Percentiles rank a stretch among this genome's conserved stretches.
phyloP scores from a whole-genome alignment of 2,888 invertebrate genomes.

The Balanococcus diminutus region DNA sequence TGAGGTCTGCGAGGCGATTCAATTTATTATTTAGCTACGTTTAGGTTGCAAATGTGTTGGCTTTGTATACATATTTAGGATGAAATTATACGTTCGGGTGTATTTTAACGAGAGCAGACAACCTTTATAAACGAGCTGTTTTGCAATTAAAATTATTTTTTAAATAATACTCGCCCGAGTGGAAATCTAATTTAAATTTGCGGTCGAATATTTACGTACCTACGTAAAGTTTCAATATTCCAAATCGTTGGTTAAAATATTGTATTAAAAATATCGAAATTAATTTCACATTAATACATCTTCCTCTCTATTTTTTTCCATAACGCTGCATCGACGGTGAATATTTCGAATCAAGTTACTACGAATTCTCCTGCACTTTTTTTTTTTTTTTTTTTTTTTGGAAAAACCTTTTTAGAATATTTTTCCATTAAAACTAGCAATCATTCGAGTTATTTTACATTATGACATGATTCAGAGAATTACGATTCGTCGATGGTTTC shows the following conservation, averaged over 20 bases:
- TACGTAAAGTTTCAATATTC: slow-evolving; percentile 1
- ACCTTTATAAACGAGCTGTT: background rate
- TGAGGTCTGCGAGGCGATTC: background rate
- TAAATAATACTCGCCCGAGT: background rate
- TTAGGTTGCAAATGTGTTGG: background rate
- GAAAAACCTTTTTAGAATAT: slow-evolving; percentile 9
- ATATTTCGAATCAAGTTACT: background rate
- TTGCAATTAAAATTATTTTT: background rate
- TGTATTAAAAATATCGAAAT: background rate
- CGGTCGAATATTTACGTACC: background rate
- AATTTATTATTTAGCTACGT: background rate
- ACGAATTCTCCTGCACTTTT: no score
- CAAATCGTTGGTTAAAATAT: background rate
- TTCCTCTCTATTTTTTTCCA: background rate
- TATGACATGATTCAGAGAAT: slow-evolving; percentile 3
- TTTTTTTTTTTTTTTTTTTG: background rate
- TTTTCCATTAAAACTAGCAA: slow-evolving; percentile 13
- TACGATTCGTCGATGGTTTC: background rate
- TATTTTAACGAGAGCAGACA: background rate
- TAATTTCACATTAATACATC: slow-evolving; percentile 8
- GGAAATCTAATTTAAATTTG: slow-evolving; percentile 7
- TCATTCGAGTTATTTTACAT: slow-evolving; percentile 13
- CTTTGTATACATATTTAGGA: background rate
- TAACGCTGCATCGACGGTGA: background rate
- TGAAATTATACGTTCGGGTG: background rate